Evolutionary conservation across 2,888 invertebrate species (phyloP).

Genomic region (Erynnis tages): DNA sequence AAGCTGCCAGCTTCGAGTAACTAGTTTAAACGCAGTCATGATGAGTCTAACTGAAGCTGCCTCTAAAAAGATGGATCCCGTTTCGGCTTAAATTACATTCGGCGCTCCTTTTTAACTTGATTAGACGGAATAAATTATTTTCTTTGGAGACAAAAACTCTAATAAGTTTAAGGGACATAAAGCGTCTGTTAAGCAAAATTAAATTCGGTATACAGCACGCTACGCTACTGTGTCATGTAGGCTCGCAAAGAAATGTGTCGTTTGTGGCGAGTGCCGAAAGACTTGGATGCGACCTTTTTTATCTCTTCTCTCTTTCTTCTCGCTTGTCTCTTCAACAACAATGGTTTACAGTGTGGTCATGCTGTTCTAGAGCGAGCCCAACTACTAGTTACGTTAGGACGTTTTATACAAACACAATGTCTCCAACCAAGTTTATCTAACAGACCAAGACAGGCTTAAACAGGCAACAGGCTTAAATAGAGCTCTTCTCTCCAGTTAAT

Average conservation of each 20-base stretch:
- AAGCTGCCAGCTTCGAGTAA: slow-evolving; percentile 46
- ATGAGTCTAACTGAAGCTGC: slow-evolving; percentile 33
- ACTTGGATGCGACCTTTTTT: no score
- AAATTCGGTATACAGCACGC: slow-evolving; percentile 3
- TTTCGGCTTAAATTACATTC: slow-evolving; percentile 18
- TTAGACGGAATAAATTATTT: slow-evolving; percentile 15
- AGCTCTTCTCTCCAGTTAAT: no score
- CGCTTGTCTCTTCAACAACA: no score
- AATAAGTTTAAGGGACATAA: slow-evolving; percentile 10
- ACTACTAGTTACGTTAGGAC: no score
- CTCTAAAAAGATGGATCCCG: slow-evolving; percentile 34
- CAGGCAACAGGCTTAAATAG: background rate
- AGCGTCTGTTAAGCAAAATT: slow-evolving; percentile 4
- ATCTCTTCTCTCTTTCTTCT: no score
- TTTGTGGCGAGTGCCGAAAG: no score
- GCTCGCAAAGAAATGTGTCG: no score
- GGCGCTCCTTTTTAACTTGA: slow-evolving; percentile 8
- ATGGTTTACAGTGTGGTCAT: no score
- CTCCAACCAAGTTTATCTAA: no score
- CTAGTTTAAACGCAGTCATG: slow-evolving; percentile 51
- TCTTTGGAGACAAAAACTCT: slow-evolving; percentile 11
- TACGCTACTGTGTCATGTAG: background rate
- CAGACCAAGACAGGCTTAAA: background rate
- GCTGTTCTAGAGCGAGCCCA: no score
- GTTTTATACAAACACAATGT: no score